Base-by-base conservation (phyloP, 92 coral and sea anemone genomes). In the Bergia puertoricense region DNA sequence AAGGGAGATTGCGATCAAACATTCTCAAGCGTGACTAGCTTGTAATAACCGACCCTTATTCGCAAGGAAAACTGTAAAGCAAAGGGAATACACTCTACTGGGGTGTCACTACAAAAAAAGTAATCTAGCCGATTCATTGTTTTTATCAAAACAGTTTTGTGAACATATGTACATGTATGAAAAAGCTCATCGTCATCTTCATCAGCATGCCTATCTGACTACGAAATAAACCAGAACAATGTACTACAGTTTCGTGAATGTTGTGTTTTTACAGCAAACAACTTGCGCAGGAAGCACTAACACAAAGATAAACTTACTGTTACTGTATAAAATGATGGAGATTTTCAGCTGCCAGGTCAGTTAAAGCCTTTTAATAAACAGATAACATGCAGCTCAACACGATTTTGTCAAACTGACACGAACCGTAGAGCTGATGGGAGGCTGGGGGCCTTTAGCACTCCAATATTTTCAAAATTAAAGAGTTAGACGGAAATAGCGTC, bases 291-390 rank as follows among this genome's bases (percentile, higher is more conserved):
- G 46, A 57, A 9, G 62, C 8, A 56, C 15, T 51, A 54, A 57
- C 15, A 78, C 15, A 48, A 48, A 48, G 4, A 48, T 48, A 48
- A 48, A 48, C 54, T 48, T 4, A 48, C 54, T 4, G 54, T 48
- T 4, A 4, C n/a, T 30, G 30, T 30, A 30, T 30, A 46, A 78
- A 48, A 16, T 45, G 40, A 46, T 78, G 43, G 23, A 23, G 57
- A 54, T 14, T 30, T 79, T 23, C 83, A 79, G 83, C 83, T 79
- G 83, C 81, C 42, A 30, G 20, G 23, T 10, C 30, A 30, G 30
- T 10, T 15, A 79, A 79, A 30, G 39, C 40, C 23, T 57, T 80
- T 57, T 10, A 36, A 80, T 45, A 80, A 80, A 80, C 85, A 80
- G 72, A 79, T 50, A n/a, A 79, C 40, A 0, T 48, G 37, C 57